Evolutionary conservation across 2,113 vertebrate species (phyloP), one percentile per base, ranked within the genome.

Genomic region (Pluvianellus socialis): DNA sequence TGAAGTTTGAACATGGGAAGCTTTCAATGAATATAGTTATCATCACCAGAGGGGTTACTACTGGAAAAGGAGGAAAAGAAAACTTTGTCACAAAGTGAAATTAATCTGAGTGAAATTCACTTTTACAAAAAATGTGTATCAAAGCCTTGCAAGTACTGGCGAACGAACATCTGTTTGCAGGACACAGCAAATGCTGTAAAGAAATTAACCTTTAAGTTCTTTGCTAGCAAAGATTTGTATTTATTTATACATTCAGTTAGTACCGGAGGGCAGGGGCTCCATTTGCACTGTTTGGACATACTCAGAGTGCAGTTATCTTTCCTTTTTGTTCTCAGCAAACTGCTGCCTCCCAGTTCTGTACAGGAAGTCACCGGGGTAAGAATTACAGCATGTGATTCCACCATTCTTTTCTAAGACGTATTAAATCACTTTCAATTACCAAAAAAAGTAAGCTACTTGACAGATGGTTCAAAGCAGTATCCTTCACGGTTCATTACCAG

Each of bases 381-480:
- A 85, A 72, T 42, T 79, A 58, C 49, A 91, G 70, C 40, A 45
- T 35, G 7, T 2, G 14, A 61, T 26, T 72, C 1, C 0, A 87
- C 65, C 47, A 75, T 72, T 76, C 44, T 75, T 61, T 86, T 61
- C 70, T 32, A 67, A 75, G 70, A 65, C 10, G 5, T 38, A 91
- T 87, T 85, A 90, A 93, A 96, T 91, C 66, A 86, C 70, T 65
- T 93, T 24, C 70, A 79, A 80, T 95, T 63, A 93, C 77, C 21
- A 70, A 85, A 91, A 85, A 75, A 72, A 10, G 32, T 1, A 71
- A 96, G 32, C 94, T 92, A 42, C 32, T 66, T 95, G 91, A 92
- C 94, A 95, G 94, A 95, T 93, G 94, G 92, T 82, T 80, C 72
- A 86, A 75, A 97, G 76, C n/a, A 81, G 75, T 63, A 81, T 65